Evolutionary conservation across 2,888 invertebrate species (phyloP).

Genomic region (Melipona bicolor): DNA sequence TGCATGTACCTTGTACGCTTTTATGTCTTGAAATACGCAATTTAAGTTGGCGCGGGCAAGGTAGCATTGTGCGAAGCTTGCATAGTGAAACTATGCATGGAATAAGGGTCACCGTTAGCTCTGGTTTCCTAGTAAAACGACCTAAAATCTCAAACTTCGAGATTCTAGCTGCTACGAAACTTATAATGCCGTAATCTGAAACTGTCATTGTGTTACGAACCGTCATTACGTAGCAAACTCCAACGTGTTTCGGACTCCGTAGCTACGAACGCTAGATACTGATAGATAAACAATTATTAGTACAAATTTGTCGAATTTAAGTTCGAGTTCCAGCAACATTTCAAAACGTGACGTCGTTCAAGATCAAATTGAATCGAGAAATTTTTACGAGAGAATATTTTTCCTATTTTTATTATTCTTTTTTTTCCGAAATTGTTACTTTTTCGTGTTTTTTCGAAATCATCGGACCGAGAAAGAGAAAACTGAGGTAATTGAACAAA

Average conservation of each 20-base stretch:
- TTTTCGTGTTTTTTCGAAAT: no score
- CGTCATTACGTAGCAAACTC: slow-evolving; percentile 53
- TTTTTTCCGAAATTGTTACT: neutral
- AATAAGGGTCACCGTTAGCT: slow-evolving; percentile 48
- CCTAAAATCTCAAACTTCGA: slow-evolving; percentile 54
- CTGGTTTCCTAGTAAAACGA: slow-evolving; percentile 56
- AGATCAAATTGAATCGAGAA: neutral
- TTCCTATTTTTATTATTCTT: neutral
- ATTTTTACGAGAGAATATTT: neutral
- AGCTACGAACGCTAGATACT: slow-evolving; percentile 3
- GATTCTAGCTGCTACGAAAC: slow-evolving; percentile 56
- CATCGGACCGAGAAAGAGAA: neutral
- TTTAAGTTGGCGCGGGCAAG: slow-evolving; percentile 5
- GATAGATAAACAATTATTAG: slow-evolving; percentile 22
- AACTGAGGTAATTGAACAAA: neutral
- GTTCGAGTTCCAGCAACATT: neutral
- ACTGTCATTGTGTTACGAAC: slow-evolving; percentile 74
- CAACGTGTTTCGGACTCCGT: slow-evolving; percentile 33
- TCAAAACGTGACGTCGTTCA: neutral
- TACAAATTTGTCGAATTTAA: slow-evolving; percentile 23
- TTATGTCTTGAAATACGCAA: neutral
- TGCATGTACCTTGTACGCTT: neutral
- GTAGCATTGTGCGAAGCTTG: slow-evolving; percentile 28
- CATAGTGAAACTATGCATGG: slow-evolving; percentile 40
- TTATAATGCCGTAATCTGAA: slow-evolving; percentile 74